These are phyloP conservation scores for Lordiphosa fenestrarum DNA, from an alignment of 2,888 invertebrate genomes.

Conservation along the genomic window DNA sequence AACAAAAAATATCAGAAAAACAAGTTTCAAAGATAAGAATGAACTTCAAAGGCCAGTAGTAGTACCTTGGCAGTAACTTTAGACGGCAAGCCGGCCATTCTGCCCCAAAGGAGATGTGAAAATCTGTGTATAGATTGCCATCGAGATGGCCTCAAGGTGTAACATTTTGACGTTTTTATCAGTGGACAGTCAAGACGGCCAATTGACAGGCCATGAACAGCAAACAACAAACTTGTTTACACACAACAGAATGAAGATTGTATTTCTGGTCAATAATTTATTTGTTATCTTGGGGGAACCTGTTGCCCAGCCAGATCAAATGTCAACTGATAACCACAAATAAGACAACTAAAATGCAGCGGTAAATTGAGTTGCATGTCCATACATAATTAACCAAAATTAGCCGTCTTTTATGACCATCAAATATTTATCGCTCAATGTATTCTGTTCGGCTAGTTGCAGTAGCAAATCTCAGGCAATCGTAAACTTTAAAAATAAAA, in stretches of 20 bases:
- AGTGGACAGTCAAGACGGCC: constrained; percentile 19
- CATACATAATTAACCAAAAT: constrained; percentile 44
- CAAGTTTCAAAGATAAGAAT: constrained; percentile 25
- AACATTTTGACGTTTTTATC: constrained; percentile 40
- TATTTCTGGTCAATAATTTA: constrained; percentile 40
- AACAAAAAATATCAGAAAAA: constrained; percentile 1
- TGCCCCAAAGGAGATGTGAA: constrained; percentile 28
- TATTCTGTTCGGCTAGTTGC: constrained; percentile 27
- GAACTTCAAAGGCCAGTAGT: constrained; percentile 1
- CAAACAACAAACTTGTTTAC: constrained; percentile 40
- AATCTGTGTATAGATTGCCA: constrained; percentile 37
- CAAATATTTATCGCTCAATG: constrained; percentile 59
- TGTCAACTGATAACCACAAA: constrained; percentile 48
- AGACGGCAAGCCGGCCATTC: constrained; percentile 4
- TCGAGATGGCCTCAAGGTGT: constrained; percentile 36
- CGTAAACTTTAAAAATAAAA: constrained; percentile 64
- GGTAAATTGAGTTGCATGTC: constrained; percentile 28
- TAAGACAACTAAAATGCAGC: constrained; percentile 35
- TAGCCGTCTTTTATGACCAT: constrained; percentile 44
- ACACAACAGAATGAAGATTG: constrained; percentile 37
- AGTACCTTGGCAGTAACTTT: too few species aligned
- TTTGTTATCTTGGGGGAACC: constrained; percentile 35
- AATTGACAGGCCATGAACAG: constrained; percentile 30
- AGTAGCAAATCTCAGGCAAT: constrained; percentile 41
- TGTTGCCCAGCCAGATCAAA: constrained; percentile 37